phyloP scores from a whole-genome alignment of 2,113 vertebrate species.

The Microcebus jonahi region DNA sequence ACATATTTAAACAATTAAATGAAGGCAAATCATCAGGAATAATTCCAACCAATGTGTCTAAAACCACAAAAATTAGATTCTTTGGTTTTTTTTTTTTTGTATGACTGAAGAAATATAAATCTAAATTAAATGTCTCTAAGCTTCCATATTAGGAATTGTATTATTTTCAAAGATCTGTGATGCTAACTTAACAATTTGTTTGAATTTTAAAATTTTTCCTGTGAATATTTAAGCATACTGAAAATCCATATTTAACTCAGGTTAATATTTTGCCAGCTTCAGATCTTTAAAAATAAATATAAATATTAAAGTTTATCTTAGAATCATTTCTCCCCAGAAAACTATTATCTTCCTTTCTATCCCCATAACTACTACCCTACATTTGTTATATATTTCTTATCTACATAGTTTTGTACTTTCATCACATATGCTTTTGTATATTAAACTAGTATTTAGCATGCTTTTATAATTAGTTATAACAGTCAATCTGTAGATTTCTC shows the following conservation, averaged over 20 bases:
- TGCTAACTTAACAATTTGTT: background rate
- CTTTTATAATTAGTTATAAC: background rate
- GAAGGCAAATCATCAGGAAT: background rate
- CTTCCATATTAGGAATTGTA: background rate
- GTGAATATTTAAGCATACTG: background rate
- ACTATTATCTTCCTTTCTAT: background rate
- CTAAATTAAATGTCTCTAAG: background rate
- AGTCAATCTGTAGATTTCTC: background rate
- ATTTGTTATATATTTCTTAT: background rate
- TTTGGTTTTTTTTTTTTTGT: background rate
- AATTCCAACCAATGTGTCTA: background rate
- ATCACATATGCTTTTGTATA: background rate
- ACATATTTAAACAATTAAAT: slow-evolving; percentile 5
- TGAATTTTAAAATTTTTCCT: slow-evolving; percentile 21
- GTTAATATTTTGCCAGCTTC: slow-evolving; percentile 11
- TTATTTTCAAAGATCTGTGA: background rate
- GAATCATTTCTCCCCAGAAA: background rate
- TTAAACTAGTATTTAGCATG: background rate
- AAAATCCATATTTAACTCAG: background rate
- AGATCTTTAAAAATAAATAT: slow-evolving; percentile 38
- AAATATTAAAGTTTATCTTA: background rate
- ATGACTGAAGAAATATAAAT: background rate
- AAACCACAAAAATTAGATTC: background rate
- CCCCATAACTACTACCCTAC: background rate
- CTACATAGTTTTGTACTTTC: background rate